Evolutionary conservation across 2,797 vertebrate genomes (phyloP).

Genomic region (Iguana delicatissima): DNA sequence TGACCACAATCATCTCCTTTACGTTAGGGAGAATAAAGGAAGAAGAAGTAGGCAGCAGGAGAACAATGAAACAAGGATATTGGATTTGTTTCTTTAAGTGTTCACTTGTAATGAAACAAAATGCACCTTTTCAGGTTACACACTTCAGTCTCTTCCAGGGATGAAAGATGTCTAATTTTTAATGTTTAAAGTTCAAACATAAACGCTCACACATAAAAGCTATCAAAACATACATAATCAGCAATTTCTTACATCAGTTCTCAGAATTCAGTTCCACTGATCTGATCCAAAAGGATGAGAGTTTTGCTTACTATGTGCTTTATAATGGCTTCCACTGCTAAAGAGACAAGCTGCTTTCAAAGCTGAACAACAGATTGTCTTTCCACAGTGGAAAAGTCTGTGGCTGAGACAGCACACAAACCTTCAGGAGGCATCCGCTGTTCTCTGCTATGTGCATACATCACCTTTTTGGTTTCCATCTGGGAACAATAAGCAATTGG

Average conservation of each 20-base stretch:
- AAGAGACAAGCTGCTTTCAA: neutral
- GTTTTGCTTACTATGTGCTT: neutral
- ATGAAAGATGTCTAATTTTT: neutral
- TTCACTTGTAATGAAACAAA: neutral
- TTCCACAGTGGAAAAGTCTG: neutral
- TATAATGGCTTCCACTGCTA: neutral
- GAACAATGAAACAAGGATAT: neutral
- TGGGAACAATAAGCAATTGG: neutral
- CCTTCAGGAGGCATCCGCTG: neutral
- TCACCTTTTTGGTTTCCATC: neutral
- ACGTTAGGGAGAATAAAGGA: neutral
- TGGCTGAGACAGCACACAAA: neutral
- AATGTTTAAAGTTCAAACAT: neutral
- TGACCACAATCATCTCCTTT: neutral
- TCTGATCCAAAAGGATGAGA: neutral
- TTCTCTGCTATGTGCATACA: neutral
- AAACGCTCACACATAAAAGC: neutral
- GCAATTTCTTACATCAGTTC: neutral
- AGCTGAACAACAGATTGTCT: neutral
- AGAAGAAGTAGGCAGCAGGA: neutral
- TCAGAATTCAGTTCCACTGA: neutral
- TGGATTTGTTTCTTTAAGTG: neutral
- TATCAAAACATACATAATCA: neutral
- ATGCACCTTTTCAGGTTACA: neutral
- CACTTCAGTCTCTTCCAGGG: neutral